These are phyloP conservation scores for Hyposmocoma kahamanoa DNA, from an alignment of 1,140 invertebrate genomes.

Conservation along the genomic window DNA sequence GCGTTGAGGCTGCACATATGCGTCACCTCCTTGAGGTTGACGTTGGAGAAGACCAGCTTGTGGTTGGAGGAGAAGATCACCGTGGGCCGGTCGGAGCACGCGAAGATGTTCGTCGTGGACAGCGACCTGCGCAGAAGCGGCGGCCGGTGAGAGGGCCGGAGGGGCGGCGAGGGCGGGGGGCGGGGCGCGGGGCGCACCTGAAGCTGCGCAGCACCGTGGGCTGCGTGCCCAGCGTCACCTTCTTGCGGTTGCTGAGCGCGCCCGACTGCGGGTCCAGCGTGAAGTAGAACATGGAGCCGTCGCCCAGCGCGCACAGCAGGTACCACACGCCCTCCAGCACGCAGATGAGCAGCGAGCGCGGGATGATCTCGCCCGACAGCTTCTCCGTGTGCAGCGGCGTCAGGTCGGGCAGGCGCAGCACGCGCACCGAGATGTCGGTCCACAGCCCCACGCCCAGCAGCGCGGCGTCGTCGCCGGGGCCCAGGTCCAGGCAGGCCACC, in stretches of 20 bases:
- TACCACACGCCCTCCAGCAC: conserved; percentile 95
- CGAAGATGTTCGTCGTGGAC: conserved; percentile 97
- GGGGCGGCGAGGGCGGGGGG: no score
- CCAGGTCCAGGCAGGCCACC: conserved; percentile 97
- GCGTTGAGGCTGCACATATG: conserved; percentile 99
- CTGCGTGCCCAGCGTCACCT: conserved; percentile 96
- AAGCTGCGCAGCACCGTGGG: conserved; percentile 96
- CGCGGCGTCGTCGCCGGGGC: conserved; percentile 83
- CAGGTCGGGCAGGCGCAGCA: conserved; percentile 86
- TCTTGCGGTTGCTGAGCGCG: conserved; percentile 86
- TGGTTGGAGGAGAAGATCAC: conserved; percentile 99
- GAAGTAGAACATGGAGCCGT: conserved; percentile 99
- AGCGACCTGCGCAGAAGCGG: conserved; percentile 76
- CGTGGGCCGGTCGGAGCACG: conserved; percentile 97
- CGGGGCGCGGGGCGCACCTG: conserved; percentile 35
- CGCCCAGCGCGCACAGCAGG: conserved; percentile 93
- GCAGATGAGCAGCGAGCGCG: conserved; percentile 95
- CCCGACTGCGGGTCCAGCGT: conserved; percentile 84
- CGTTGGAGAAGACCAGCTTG: conserved; percentile 99
- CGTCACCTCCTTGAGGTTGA: conserved; percentile 98
- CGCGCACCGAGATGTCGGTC: conserved; percentile 96
- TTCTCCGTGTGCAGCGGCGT: conserved; percentile 88
- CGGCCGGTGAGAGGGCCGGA: no score
- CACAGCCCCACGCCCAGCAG: conserved; percentile 95
- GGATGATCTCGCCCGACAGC: conserved; percentile 95